Percentiles rank a stretch among this genome's conserved stretches.
Conservation (phyloP, 2,113 vertebrate genomes). For the Ahaetulla prasina region DNA sequence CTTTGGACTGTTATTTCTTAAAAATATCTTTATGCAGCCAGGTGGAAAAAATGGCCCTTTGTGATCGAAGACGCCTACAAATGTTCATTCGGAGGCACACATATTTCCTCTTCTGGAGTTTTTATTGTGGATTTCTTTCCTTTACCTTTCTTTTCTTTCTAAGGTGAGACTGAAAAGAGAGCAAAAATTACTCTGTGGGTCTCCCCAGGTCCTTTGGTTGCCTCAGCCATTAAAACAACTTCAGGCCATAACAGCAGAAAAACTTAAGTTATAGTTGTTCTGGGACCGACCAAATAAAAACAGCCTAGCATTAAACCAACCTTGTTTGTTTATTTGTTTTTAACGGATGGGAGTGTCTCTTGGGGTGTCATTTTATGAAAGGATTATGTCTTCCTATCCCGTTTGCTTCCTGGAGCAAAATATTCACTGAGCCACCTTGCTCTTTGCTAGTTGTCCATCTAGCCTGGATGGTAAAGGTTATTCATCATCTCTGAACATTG, state of each 20-base stretch:
- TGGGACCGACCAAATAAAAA: not conserved
- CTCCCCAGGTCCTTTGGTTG: not conserved
- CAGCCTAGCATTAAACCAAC: not conserved
- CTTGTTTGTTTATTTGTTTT: not conserved
- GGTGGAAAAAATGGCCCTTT: not conserved
- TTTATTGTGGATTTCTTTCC: not conserved
- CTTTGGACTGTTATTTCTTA: not conserved
- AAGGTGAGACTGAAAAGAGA: not conserved
- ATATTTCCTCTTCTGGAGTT: not conserved
- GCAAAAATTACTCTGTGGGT: not conserved
- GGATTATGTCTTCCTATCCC: not conserved
- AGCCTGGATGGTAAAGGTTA: not conserved
- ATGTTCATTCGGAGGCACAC: not conserved
- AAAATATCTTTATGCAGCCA: not conserved
- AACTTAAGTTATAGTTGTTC: not conserved
- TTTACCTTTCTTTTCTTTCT: not conserved
- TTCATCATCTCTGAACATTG: not conserved
- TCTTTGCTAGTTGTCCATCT: not conserved
- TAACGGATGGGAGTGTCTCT: not conserved
- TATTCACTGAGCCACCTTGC: not conserved
- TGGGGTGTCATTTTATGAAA: not conserved
- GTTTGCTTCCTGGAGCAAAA: not conserved
- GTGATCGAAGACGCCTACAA: not conserved
- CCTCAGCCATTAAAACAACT: not conserved
- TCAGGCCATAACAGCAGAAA: not conserved